Conservation (phyloP, 35 echinoderm and acorn worm species). For the Apostichopus californicus region DNA sequence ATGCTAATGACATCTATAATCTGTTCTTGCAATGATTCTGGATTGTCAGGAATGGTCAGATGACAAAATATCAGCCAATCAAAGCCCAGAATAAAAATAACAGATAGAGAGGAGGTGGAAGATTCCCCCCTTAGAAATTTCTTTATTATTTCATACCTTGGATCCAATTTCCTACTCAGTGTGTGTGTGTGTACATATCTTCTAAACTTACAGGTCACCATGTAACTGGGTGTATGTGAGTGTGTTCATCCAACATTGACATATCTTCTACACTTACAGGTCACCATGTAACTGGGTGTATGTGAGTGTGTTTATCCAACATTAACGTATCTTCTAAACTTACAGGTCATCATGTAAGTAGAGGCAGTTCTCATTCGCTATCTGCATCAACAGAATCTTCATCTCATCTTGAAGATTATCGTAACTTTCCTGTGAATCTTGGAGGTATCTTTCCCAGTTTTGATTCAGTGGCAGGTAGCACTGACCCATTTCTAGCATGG, state of each 20-base stretch:
- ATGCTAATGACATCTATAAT: too few species aligned
- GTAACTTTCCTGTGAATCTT: conserved; percentile 84
- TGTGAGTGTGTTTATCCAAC: too few species aligned
- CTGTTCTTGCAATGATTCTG: too few species aligned
- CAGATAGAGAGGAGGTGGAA: too few species aligned
- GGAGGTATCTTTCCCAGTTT: conserved; percentile 91
- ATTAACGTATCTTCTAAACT: background rate
- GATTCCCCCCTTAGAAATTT: too few species aligned
- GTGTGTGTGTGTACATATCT: too few species aligned
- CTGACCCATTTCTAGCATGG: conserved; percentile 98
- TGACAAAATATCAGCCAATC: too few species aligned
- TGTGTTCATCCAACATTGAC: too few species aligned
- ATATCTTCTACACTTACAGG: background rate
- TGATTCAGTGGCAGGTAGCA: conserved; percentile 92
- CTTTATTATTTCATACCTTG: too few species aligned
- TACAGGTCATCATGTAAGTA: conserved; percentile 62
- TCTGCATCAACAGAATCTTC: conserved; percentile 91
- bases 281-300: conserved; percentile 38
- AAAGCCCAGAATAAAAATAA: too few species aligned
- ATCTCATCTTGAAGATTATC: conserved; percentile 85
- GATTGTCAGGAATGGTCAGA: too few species aligned
- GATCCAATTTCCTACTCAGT: too few species aligned
- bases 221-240: background rate
- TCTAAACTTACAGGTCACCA: conserved; percentile 43
- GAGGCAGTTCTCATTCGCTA: conserved; percentile 81